These are phyloP conservation scores for Auanema freiburgensis DNA, from an alignment of 2,888 invertebrate genomes.

Conservation along the genomic window DNA sequence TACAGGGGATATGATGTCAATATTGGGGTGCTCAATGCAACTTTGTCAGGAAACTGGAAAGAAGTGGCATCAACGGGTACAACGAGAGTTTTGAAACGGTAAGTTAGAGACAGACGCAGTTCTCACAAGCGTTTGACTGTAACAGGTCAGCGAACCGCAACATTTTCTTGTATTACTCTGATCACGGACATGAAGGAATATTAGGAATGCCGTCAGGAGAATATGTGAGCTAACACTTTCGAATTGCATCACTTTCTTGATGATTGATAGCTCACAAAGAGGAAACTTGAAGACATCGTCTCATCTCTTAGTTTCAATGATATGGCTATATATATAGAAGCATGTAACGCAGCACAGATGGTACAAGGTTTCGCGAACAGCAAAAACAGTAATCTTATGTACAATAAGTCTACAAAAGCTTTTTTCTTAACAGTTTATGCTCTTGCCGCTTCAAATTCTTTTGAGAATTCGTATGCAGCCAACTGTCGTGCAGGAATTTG, in stretches of 20 bases:
- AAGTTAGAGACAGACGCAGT: not conserved
- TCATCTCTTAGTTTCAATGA: conserved; percentile 65
- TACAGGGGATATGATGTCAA: not conserved
- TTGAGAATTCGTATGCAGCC: conserved; percentile 9
- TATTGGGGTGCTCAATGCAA: not conserved
- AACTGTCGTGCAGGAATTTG: conserved; percentile 11
- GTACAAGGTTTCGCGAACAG: conserved; percentile 64
- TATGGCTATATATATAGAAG: conserved; percentile 71
- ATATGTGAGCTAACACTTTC: conserved; percentile 37
- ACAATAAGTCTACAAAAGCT: conserved; percentile 59
- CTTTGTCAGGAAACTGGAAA: no score
- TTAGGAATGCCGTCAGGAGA: conserved; percentile 68
- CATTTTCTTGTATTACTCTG: conserved; percentile 71
- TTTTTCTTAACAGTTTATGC: conserved; percentile 11
- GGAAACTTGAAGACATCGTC: conserved; percentile 61
- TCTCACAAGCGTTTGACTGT: not conserved
- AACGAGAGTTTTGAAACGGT: not conserved
- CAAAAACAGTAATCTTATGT: conserved; percentile 38
- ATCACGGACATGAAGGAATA: conserved; percentile 71
- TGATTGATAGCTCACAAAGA: conserved; percentile 10
- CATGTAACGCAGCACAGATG: conserved; percentile 72
- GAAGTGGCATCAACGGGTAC: conserved; percentile 66
- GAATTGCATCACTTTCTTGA: not conserved
- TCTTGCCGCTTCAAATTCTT: conserved; percentile 7
- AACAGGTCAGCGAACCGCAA: conserved; percentile 68